These are phyloP conservation scores for Rousettus leschenaultii DNA, from an alignment of 2,113 vertebrate species.

Conservation along the genomic window DNA sequence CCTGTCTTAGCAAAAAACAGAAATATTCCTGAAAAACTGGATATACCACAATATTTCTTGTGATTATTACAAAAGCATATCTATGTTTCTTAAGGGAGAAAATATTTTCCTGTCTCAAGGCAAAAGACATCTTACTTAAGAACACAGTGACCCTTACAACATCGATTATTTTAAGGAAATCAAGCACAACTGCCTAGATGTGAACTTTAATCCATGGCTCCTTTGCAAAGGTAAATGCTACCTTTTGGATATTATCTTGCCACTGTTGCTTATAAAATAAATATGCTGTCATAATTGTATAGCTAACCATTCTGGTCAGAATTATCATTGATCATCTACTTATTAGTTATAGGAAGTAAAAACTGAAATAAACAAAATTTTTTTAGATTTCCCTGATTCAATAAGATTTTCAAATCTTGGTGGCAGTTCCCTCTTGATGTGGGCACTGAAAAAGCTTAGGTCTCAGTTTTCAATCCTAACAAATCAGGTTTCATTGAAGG, in stretches of 20 bases:
- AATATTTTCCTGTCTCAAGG: neutral
- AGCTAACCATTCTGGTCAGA: neutral
- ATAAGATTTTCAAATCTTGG: neutral
- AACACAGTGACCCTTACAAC: neutral
- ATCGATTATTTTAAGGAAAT: conserved; percentile 2
- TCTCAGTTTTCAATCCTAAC: neutral
- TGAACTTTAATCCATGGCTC: neutral
- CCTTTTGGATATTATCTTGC: neutral
- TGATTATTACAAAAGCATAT: neutral
- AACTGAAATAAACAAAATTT: neutral
- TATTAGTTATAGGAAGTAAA: neutral
- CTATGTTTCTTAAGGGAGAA: neutral
- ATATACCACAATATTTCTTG: neutral
- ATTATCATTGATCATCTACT: neutral
- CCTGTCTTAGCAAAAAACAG: conserved; percentile 15
- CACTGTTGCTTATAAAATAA: conserved; percentile 9
- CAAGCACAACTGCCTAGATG: neutral
- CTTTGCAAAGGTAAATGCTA: neutral
- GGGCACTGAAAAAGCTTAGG: neutral
- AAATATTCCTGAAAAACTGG: conserved; percentile 23
- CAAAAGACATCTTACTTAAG: neutral
- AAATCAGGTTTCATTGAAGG: neutral
- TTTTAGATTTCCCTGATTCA: neutral
- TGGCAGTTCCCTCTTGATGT: neutral
- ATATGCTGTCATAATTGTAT: neutral